These are phyloP conservation scores for Diplolepis rosae DNA, from an alignment of 2,888 invertebrate species.

Conservation along the genomic window DNA sequence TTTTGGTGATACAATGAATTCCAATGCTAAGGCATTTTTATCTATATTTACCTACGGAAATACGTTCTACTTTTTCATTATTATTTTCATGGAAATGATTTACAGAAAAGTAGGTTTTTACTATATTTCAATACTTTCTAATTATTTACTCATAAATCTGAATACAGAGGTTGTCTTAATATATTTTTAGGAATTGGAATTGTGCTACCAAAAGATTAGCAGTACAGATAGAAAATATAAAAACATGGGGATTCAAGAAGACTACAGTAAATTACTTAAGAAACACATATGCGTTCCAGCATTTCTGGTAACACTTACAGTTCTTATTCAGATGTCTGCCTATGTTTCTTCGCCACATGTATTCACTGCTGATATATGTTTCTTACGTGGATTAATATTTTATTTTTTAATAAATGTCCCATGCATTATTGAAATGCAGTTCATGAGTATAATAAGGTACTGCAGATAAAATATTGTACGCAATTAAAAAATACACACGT, in stretches of 20 bases:
- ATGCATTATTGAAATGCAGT: neutral
- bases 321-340: fast-evolving
- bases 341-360: neutral
- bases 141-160: neutral
- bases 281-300: neutral
- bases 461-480: too few relatives aligned
- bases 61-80: neutral
- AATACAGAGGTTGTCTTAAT: too few relatives aligned
- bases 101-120: neutral
- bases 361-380: neutral
- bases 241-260: neutral
- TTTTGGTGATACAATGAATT: neutral
- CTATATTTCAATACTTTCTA: neutral
- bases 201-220: neutral
- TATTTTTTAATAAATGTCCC: neutral
- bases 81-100: neutral
- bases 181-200: neutral
- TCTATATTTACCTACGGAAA: neutral
- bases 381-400: neutral
- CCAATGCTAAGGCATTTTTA: neutral
- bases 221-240: neutral
- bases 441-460: neutral
- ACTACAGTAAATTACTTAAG: neutral
- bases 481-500: too few relatives aligned
- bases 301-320: neutral